phyloP scores from a whole-genome alignment of 1,140 invertebrate species.

The Danaus plexippus region DNA sequence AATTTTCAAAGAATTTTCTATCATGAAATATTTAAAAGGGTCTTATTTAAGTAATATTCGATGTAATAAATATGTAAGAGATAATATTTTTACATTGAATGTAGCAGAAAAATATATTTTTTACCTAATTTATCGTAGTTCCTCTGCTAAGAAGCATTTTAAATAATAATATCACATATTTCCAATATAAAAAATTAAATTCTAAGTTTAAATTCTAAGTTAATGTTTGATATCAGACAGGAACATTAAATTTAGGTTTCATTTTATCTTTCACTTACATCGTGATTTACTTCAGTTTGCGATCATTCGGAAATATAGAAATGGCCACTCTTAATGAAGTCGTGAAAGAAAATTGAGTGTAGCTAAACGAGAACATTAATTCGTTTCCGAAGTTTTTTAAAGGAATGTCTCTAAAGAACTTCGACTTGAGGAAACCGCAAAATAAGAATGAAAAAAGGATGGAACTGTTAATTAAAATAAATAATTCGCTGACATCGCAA shows the following conservation, averaged over 20 bases:
- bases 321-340: constrained; percentile 66
- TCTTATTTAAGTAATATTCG: no score
- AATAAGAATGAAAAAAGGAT: constrained; percentile 57
- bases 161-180: no score
- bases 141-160: no score
- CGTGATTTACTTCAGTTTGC: constrained; percentile 67
- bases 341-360: constrained; percentile 68
- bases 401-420: constrained; percentile 56
- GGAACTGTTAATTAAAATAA: constrained; percentile 63
- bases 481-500: constrained; percentile 46
- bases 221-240: constrained; percentile 43
- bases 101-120: no score
- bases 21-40: no score
- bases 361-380: constrained; percentile 69
- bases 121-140: no score
- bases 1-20: no score
- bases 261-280: constrained; percentile 61
- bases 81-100: no score
- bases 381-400: constrained; percentile 68
- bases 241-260: constrained; percentile 63
- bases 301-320: constrained; percentile 66
- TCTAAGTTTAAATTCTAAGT: no score
- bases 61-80: no score
- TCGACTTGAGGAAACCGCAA: constrained; percentile 43
- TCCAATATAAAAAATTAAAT: no score